A percentile compares a stretch with the other conserved stretches of the same genome.
Evolutionary conservation across 2,113 vertebrate genomes (phyloP).

Genomic region (Coryphaenoides rupestris): DNA sequence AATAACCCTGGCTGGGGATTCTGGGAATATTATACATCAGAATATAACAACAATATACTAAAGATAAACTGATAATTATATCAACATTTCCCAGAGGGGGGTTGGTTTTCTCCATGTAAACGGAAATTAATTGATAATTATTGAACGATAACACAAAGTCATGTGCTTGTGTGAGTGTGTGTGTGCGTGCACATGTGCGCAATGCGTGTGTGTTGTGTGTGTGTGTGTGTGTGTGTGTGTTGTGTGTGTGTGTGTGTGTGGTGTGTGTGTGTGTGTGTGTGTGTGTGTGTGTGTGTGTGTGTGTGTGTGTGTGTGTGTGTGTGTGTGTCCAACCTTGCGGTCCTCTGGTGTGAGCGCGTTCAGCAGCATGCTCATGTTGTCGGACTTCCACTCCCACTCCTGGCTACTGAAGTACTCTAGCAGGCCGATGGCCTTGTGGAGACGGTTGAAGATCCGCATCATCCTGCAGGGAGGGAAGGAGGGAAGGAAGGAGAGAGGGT

Average conservation of each 20-base stretch:
- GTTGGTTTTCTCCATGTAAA: no score
- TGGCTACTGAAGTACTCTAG: slow-evolving; percentile 89
- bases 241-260: neutral
- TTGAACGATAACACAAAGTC: no score
- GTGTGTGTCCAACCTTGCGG: slow-evolving; percentile 74
- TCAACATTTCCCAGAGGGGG: no score
- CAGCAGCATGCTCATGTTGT: slow-evolving; percentile 90
- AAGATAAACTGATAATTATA: no score
- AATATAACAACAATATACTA: no score
- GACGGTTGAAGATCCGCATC: slow-evolving; percentile 87
- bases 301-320: no score
- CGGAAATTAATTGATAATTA: no score
- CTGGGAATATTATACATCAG: no score
- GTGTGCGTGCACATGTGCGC: neutral
- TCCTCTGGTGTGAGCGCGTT: slow-evolving; percentile 84
- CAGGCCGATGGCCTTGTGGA: slow-evolving; percentile 81
- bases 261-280: neutral
- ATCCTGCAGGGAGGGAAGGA: slow-evolving; percentile 70
- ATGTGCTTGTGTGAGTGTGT: neutral
- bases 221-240: neutral
- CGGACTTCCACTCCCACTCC: slow-evolving; percentile 92
- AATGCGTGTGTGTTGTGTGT: neutral
- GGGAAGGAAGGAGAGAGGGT: no score
- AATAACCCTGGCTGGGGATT: no score
- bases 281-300: neutral